phyloP scores from a whole-genome alignment of 2,888 invertebrate genomes.

The Apantesis nais region DNA sequence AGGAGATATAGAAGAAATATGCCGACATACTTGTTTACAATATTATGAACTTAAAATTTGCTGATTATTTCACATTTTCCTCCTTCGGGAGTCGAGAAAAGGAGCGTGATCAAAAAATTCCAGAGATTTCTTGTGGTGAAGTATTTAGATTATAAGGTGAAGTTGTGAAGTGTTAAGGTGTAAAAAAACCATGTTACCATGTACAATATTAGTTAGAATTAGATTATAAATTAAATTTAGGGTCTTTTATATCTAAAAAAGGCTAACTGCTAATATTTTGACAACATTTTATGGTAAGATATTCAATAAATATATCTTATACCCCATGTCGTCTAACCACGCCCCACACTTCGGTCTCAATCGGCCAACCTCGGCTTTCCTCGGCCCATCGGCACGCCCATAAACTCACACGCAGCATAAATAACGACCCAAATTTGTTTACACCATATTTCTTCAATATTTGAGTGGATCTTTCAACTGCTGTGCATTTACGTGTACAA shows the following conservation, averaged over 20 bases:
- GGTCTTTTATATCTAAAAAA: background rate
- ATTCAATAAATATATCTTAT: slow-evolving; percentile 5
- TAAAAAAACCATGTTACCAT: background rate
- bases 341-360: slow-evolving; percentile 14
- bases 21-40: background rate
- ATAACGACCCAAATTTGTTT: slow-evolving; percentile 17
- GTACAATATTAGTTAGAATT: background rate
- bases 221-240: background rate
- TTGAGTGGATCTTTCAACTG: slow-evolving; percentile 53
- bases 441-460: slow-evolving; percentile 19
- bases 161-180: background rate
- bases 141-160: background rate
- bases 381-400: slow-evolving; percentile 23
- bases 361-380: slow-evolving; percentile 16
- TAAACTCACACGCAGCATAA: slow-evolving; percentile 19
- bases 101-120: background rate
- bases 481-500: slow-evolving; percentile 43
- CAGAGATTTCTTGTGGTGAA: background rate
- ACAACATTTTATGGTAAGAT: slow-evolving; percentile 2
- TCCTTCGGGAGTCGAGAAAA: background rate
- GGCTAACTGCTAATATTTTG: slow-evolving; percentile 9
- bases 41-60: background rate
- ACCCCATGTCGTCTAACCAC: slow-evolving; percentile 16
- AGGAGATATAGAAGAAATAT: background rate
- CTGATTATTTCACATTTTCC: background rate